Percentiles rank a stretch among this genome's conserved stretches.
phyloP scores from a whole-genome alignment of 2,113 vertebrate genomes.

The Prolemur simus region DNA sequence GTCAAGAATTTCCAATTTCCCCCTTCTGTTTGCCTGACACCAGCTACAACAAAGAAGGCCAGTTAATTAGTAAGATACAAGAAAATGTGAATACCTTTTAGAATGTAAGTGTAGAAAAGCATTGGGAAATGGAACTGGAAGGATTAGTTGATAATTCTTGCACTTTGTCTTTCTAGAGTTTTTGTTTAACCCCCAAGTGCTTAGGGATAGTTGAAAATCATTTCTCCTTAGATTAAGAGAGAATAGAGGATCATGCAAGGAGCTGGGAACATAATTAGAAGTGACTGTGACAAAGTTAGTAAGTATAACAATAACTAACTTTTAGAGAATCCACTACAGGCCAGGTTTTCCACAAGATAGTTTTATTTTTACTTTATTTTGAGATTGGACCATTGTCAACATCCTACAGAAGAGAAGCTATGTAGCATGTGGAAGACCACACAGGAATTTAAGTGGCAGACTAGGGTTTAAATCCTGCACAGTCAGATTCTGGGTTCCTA shows the following conservation, averaged over 20 bases:
- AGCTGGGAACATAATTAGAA: neutral
- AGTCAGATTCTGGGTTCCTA: neutral
- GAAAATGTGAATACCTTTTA: neutral
- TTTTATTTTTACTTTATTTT: neutral
- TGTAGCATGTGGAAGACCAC: neutral
- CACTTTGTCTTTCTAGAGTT: neutral
- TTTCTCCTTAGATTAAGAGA: neutral
- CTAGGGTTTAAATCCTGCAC: neutral
- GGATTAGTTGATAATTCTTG: neutral
- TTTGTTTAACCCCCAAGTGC: neutral
- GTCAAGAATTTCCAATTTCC: neutral
- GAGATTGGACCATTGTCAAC: neutral
- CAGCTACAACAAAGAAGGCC: neutral
- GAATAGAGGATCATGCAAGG: neutral
- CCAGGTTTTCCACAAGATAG: neutral
- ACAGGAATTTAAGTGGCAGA: neutral
- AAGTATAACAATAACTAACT: neutral
- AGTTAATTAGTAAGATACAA: neutral
- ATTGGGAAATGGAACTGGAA: neutral
- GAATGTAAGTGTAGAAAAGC: neutral
- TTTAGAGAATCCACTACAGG: neutral
- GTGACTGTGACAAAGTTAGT: neutral
- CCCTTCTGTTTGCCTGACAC: neutral
- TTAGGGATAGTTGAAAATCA: neutral
- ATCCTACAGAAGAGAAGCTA: neutral